Evolutionary conservation across 2,888 invertebrate species (phyloP).

Genomic region (Tetropium fuscum): DNA sequence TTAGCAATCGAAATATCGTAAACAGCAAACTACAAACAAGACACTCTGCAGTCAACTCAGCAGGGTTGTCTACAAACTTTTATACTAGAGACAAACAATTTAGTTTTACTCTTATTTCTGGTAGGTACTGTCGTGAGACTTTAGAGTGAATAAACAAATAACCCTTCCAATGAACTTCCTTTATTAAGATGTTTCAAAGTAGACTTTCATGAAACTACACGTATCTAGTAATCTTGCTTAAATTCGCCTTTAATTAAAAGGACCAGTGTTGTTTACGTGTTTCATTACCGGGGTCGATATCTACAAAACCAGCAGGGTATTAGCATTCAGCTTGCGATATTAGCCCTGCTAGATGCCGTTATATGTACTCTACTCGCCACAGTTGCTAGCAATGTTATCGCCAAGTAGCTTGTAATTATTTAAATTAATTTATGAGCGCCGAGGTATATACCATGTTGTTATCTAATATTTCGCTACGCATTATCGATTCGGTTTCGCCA

Average conservation of each 20-base stretch:
- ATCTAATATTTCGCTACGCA: conserved; percentile 13
- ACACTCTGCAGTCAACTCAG: too few relatives aligned
- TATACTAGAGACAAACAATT: too few relatives aligned
- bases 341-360: conserved; percentile 34
- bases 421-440: conserved; percentile 47
- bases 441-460: conserved; percentile 20
- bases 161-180: conserved; percentile 20
- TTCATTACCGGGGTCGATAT: conserved; percentile 45
- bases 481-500: conserved; percentile 3
- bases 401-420: conserved; percentile 47
- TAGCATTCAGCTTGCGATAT: conserved; percentile 45
- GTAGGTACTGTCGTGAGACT: too few relatives aligned
- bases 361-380: conserved; percentile 27
- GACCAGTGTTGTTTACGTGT: conserved; percentile 45
- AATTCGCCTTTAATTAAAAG: conserved; percentile 39
- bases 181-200: conserved; percentile 14
- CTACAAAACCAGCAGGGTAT: conserved; percentile 44
- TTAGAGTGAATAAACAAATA: conserved; percentile 3
- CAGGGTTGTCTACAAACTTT: too few relatives aligned
- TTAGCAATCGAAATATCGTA: too few relatives aligned
- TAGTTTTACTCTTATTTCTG: too few relatives aligned
- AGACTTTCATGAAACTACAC: conserved; percentile 13
- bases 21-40: too few relatives aligned
- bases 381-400: conserved; percentile 40
- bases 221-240: conserved; percentile 40